These are phyloP conservation scores for Hypomecis atomaria DNA, from an alignment of 2,888 invertebrate genomes.

Conservation along the genomic window DNA sequence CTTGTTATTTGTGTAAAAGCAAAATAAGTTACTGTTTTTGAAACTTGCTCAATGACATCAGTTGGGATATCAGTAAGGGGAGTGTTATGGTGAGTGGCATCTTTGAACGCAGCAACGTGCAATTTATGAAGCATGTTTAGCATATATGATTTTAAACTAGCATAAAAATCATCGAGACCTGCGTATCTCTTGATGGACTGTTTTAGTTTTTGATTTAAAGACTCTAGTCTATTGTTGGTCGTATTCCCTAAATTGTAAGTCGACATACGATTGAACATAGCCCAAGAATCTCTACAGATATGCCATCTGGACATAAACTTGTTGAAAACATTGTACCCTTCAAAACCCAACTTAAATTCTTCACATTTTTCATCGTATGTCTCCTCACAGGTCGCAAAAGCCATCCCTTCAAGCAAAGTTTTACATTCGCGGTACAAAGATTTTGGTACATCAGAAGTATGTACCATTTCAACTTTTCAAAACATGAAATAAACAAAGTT, in stretches of 20 bases:
- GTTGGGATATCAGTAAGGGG: background rate
- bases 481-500: slow-evolving; percentile 20
- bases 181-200: background rate
- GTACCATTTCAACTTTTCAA: slow-evolving; percentile 3
- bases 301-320: slow-evolving; percentile 17
- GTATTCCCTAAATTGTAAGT: slow-evolving; percentile 1
- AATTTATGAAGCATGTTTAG: slow-evolving; percentile 11
- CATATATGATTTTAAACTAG: slow-evolving; percentile 5
- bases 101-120: slow-evolving; percentile 12
- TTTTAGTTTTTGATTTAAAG: slow-evolving; percentile 18
- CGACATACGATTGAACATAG: slow-evolving; percentile 15
- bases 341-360: no score
- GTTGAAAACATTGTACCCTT: background rate
- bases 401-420: background rate
- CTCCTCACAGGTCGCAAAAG: background rate
- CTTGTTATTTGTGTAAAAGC: slow-evolving; percentile 5
- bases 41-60: background rate
- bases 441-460: slow-evolving; percentile 4
- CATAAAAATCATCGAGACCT: slow-evolving; percentile 2
- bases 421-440: background rate
- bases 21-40: no score
- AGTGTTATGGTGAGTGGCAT: slow-evolving; percentile 7
- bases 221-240: slow-evolving; percentile 15
- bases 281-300: slow-evolving; percentile 18
- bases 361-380: background rate